Evolutionary conservation across 2,888 invertebrate genomes (phyloP).

Genomic region (Drosophila algonquin): DNA sequence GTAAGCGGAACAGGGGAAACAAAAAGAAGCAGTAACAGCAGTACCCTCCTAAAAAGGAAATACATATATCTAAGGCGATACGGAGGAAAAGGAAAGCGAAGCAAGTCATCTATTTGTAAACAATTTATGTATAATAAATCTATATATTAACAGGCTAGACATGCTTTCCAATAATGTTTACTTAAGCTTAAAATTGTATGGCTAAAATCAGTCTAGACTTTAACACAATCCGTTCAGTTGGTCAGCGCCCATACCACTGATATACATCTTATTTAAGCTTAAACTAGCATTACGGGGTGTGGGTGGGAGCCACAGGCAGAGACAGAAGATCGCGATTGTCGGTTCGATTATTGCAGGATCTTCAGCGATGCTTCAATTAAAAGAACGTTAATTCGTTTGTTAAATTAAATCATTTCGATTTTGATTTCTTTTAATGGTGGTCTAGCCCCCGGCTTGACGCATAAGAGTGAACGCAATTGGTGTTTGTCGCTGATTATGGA

Average conservation of each 20-base stretch:
- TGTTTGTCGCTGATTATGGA: conserved; percentile 1
- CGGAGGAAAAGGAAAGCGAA: conserved; percentile 62
- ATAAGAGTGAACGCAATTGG: conserved; percentile 2
- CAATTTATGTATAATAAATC: background rate
- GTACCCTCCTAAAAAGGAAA: conserved; percentile 16
- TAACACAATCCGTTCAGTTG: conserved; percentile 31
- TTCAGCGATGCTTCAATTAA: conserved; percentile 1
- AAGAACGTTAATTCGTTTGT: too few species aligned
- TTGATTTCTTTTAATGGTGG: background rate
- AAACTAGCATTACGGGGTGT: background rate
- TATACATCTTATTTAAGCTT: conserved; percentile 17
- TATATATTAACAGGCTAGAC: conserved; percentile 27
- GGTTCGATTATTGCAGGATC: too few species aligned
- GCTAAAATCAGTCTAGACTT: conserved; percentile 43
- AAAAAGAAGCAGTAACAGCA: conserved; percentile 37
- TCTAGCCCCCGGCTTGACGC: background rate
- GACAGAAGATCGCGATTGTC: background rate
- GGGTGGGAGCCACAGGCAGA: too few species aligned
- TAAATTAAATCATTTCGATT: background rate
- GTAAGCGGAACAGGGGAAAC: conserved; percentile 10
- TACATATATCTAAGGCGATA: conserved; percentile 42
- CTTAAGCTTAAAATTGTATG: conserved; percentile 24
- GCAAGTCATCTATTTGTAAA: conserved; percentile 24
- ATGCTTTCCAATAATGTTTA: conserved; percentile 38
- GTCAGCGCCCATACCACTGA: conserved; percentile 1